phyloP scores from a whole-genome alignment of 2,888 invertebrate genomes.

The Apodemia mormo region DNA sequence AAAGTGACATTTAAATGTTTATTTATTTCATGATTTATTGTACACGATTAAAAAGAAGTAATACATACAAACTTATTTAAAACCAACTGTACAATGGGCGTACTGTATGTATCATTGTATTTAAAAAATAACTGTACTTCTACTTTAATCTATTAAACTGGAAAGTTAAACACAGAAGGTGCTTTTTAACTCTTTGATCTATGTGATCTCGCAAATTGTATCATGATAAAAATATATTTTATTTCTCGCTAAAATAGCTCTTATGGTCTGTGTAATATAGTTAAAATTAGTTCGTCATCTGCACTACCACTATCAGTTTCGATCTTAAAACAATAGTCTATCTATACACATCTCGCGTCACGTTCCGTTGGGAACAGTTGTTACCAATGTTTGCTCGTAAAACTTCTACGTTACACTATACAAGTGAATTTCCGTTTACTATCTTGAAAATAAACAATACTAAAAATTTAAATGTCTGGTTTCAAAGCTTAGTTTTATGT shows the following conservation, averaged over 20 bases:
- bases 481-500: background rate
- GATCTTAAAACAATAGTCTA: conserved; percentile 40
- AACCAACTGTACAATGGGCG: too few species aligned
- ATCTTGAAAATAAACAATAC: background rate
- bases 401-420: conserved; percentile 49
- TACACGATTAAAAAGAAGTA: too few species aligned
- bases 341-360: conserved; percentile 48
- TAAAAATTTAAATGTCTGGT: background rate
- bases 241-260: background rate
- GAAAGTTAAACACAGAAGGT: too few species aligned
- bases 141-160: too few species aligned
- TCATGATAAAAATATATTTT: background rate
- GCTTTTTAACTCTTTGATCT: too few species aligned
- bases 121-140: too few species aligned
- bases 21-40: too few species aligned
- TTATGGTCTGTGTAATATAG: background rate
- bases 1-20: too few species aligned
- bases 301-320: background rate
- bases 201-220: too few species aligned
- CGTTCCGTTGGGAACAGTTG: conserved; percentile 54
- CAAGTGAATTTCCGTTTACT: background rate
- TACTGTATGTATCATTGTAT: too few species aligned
- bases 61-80: too few species aligned
- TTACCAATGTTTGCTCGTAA: conserved; percentile 58
- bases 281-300: background rate